Percentiles rank a stretch among this genome's conserved stretches.
Conservation (phyloP, 2,797 vertebrate genomes). For the Ispidina lecontei region DNA sequence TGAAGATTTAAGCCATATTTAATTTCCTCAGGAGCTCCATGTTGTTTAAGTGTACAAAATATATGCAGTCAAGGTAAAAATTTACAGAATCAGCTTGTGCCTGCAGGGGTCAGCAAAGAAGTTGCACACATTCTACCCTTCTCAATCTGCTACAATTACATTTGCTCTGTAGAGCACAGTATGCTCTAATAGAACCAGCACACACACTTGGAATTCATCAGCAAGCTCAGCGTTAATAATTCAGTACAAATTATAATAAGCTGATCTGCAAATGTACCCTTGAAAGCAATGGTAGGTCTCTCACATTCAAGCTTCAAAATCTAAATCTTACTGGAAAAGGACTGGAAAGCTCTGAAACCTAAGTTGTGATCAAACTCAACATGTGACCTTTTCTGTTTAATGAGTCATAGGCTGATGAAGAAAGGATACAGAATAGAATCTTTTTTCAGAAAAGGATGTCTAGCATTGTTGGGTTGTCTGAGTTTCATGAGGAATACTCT, state of each 20-base stretch:
- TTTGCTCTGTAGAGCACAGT: background rate
- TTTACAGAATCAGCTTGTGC: background rate
- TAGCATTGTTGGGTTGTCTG: background rate
- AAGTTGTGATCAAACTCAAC: accelerated
- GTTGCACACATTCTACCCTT: constrained; percentile 11
- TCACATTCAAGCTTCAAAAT: background rate
- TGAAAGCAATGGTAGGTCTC: background rate
- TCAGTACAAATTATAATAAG: constrained; percentile 31
- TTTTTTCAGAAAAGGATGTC: background rate
- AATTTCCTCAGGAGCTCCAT: background rate
- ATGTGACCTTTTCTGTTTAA: background rate
- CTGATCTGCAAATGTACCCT: constrained; percentile 6
- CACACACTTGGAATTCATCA: constrained; percentile 20
- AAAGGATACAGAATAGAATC: background rate
- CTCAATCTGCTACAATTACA: background rate
- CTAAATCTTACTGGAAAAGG: background rate
- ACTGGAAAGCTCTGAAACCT: background rate
- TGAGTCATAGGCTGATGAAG: background rate
- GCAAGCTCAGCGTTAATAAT: constrained; percentile 23
- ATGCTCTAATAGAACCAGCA: background rate
- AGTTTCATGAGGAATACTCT: background rate
- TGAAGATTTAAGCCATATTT: constrained; percentile 39
- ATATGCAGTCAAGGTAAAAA: background rate
- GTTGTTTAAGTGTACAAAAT: constrained; percentile 1
- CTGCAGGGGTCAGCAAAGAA: constrained; percentile 58